Conservation (phyloP, 1,140 invertebrate species). For the Hylaeus volcanicus region DNA sequence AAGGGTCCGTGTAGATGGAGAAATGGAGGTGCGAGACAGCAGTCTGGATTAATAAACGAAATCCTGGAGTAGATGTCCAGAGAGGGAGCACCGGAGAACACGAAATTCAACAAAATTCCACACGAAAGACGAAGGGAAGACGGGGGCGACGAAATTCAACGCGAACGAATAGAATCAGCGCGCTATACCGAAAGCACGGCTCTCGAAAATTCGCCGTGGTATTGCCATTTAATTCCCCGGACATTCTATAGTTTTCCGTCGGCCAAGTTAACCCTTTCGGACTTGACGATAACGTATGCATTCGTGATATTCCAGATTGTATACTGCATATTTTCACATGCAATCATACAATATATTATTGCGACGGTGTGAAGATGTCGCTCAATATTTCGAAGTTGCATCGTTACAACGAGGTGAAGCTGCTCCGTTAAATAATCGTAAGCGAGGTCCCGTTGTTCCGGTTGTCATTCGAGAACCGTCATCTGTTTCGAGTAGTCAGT, state of each 20-base stretch:
- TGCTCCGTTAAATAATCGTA: too few relatives aligned
- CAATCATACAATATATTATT: too few relatives aligned
- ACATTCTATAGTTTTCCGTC: background rate
- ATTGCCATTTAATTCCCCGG: slow-evolving; percentile 30
- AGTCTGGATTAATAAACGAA: slow-evolving; percentile 12
- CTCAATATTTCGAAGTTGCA: too few relatives aligned
- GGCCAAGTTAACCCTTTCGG: slow-evolving; percentile 28
- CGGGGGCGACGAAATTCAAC: too few relatives aligned
- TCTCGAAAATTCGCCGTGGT: background rate
- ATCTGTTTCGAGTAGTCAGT: too few relatives aligned
- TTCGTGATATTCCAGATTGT: too few relatives aligned
- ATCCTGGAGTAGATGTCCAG: background rate
- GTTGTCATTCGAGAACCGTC: too few relatives aligned
- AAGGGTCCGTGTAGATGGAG: background rate
- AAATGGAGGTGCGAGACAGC: background rate
- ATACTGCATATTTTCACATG: too few relatives aligned
- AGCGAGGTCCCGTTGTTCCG: too few relatives aligned
- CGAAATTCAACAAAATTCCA: slow-evolving; percentile 37
- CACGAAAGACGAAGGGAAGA: background rate
- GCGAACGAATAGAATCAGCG: slow-evolving; percentile 25
- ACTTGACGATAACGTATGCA: too few relatives aligned
- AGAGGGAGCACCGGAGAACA: background rate
- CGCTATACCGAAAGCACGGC: background rate
- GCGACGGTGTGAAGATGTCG: too few relatives aligned
- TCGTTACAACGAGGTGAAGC: too few relatives aligned